These are phyloP conservation scores for Calcarius lapponicus DNA, from an alignment of 2,797 vertebrate species.

Conservation along the genomic window DNA sequence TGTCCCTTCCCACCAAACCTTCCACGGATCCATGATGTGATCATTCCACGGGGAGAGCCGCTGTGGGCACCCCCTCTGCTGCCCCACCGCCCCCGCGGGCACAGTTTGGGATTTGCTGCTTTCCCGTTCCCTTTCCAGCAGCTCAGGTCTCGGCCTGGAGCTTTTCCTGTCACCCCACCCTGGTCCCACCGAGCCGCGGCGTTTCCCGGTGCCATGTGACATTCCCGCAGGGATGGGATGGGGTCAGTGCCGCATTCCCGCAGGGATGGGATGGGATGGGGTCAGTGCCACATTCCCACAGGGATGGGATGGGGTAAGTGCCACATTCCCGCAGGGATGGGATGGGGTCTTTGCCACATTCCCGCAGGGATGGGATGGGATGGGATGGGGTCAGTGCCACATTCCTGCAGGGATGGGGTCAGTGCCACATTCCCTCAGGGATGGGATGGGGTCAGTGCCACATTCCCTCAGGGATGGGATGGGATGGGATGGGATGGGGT, in stretches of 20 bases:
- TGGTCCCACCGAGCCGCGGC: fast-evolving
- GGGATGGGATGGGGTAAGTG: too few species aligned
- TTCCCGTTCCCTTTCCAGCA: background rate
- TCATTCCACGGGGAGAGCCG: fast-evolving
- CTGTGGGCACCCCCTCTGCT: background rate
- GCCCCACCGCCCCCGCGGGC: fast-evolving
- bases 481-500: too few species aligned
- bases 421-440: too few species aligned
- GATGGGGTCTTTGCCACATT: too few species aligned
- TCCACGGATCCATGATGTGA: fast-evolving
- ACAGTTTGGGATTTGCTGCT: background rate
- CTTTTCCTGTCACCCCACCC: background rate
- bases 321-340: background rate
- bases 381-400: too few species aligned
- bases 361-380: too few species aligned
- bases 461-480: too few species aligned
- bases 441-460: too few species aligned
- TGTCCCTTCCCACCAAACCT: background rate
- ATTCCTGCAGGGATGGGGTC: background rate
- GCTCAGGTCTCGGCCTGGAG: background rate
- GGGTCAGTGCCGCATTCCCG: background rate
- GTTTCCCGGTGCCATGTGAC: background rate
- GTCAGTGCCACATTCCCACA: too few species aligned
- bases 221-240: too few species aligned
- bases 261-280: too few species aligned